A percentile compares a stretch with the other conserved stretches of the same genome.
Evolutionary conservation across 1,140 invertebrate genomes (phyloP).

Genomic region (Aphidius ervi): DNA sequence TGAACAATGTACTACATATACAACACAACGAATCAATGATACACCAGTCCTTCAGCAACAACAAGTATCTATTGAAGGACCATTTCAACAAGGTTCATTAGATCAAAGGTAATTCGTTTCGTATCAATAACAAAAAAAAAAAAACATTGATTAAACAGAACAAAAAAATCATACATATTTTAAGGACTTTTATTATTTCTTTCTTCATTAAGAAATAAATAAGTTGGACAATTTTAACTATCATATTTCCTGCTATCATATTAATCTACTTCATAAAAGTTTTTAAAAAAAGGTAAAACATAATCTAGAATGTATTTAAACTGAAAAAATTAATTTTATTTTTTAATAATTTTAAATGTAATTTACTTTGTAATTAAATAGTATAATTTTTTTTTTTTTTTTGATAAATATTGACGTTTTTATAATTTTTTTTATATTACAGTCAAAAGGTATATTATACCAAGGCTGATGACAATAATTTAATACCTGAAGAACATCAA

Average conservation of each 20-base stretch:
- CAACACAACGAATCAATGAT: conserved; percentile 39
- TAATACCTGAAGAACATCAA: conserved; percentile 3
- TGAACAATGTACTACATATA: conserved; percentile 40
- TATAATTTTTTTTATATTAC: conserved; percentile 37
- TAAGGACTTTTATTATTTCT: neutral
- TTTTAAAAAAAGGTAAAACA: no score
- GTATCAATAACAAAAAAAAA: conserved; percentile 19
- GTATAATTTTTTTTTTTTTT: conserved; percentile 12
- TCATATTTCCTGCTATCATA: neutral
- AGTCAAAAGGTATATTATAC: conserved; percentile 49
- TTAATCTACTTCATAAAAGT: neutral
- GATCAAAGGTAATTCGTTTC: conserved; percentile 44
- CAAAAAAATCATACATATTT: neutral
- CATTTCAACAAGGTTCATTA: conserved; percentile 35
- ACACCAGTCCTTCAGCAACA: conserved; percentile 26
- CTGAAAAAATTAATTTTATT: neutral
- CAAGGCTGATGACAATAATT: conserved; percentile 39
- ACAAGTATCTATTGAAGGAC: conserved; percentile 39
- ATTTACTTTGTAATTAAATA: no score
- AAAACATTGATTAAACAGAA: neutral
- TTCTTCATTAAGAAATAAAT: neutral
- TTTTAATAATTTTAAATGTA: neutral
- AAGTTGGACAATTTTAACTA: neutral
- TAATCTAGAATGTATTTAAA: no score
- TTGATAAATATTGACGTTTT: no score